Conservation (phyloP, 2,797 vertebrate genomes). For the Tangara arthus region DNA sequence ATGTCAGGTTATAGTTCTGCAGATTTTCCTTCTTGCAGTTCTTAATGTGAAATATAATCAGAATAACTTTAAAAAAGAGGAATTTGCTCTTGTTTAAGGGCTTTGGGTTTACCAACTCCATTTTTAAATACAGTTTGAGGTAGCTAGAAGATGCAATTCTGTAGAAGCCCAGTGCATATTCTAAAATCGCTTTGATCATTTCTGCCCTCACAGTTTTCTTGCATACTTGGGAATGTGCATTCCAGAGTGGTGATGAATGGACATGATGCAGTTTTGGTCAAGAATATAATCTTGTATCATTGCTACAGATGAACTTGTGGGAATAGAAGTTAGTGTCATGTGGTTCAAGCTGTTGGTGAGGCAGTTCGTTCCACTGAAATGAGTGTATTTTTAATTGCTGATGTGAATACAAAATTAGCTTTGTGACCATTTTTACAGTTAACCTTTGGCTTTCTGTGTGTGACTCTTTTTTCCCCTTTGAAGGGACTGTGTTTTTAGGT, state of each 20-base stretch:
- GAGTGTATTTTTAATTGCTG: background rate
- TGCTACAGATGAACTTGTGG: background rate
- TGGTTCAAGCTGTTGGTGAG: background rate
- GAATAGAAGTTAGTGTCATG: background rate
- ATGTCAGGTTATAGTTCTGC: background rate
- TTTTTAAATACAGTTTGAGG: background rate
- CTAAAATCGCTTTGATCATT: background rate
- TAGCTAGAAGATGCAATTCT: background rate
- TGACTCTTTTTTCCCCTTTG: background rate
- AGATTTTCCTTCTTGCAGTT: background rate
- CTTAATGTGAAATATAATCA: background rate
- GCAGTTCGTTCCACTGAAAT: background rate
- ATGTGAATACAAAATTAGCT: background rate
- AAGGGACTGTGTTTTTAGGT: background rate
- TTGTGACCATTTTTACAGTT: background rate
- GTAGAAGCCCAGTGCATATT: background rate
- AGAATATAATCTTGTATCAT: background rate
- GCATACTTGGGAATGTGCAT: background rate
- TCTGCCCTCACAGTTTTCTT: background rate
- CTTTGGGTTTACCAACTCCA: background rate
- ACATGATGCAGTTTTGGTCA: background rate
- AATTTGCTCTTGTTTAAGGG: background rate
- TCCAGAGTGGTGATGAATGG: slow-evolving; percentile 21
- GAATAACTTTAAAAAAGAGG: background rate
- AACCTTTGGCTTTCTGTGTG: background rate